These are phyloP conservation scores for Rhynchotus rufescens DNA, from an alignment of 2,797 vertebrate species.

Conservation along the genomic window DNA sequence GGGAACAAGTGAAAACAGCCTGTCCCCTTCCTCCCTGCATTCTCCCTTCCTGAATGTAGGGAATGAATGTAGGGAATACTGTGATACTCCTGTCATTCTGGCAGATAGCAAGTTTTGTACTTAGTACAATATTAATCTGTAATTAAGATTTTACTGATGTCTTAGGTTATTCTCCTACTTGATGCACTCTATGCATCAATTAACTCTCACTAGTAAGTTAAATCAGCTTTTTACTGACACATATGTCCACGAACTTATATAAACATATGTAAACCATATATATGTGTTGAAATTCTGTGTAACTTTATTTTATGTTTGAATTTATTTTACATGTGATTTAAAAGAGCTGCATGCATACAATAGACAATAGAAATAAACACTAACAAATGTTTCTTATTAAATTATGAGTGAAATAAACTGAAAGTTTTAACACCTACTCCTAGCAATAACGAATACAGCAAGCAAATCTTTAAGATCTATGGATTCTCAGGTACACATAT, in stretches of 20 bases:
- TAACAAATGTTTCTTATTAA: background rate
- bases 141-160: background rate
- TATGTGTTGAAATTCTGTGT: background rate
- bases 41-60: no score
- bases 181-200: background rate
- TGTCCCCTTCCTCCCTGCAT: no score
- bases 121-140: background rate
- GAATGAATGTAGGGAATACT: background rate
- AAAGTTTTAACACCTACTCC: background rate
- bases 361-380: background rate
- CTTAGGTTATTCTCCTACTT: background rate
- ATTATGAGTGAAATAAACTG: background rate
- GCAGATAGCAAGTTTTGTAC: background rate
- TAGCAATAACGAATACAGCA: background rate
- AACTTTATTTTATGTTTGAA: background rate
- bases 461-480: background rate
- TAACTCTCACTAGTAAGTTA: background rate
- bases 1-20: no score
- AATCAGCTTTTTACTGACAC: background rate
- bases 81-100: background rate
- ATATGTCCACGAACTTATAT: background rate
- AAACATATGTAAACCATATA: background rate
- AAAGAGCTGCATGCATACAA: background rate
- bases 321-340: background rate
- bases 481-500: background rate